Evolutionary conservation across 1,140 invertebrate genomes (phyloP).

Genomic region (Psix sp.): DNA sequence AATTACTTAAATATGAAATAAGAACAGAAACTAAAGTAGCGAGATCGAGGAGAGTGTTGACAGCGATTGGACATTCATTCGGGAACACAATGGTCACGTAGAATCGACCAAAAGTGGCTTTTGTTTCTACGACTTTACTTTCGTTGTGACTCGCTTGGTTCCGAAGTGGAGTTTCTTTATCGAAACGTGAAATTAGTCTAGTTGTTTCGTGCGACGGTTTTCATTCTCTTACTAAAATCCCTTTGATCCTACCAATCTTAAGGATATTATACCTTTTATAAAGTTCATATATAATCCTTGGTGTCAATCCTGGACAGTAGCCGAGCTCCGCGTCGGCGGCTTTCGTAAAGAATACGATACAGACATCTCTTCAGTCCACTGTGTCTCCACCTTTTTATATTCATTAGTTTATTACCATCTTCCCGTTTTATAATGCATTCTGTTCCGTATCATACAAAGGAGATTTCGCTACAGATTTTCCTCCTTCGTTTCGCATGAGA

Average conservation of each 20-base stretch:
- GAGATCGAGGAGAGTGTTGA: too few relatives aligned
- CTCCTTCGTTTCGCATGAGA: constrained; percentile 12
- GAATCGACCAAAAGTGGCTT: too few relatives aligned
- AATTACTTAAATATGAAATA: too few relatives aligned
- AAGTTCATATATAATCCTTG: constrained; percentile 52
- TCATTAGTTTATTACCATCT: constrained; percentile 57
- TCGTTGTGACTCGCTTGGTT: not conserved
- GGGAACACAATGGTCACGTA: too few relatives aligned
- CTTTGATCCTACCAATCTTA: constrained; percentile 51
- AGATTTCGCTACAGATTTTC: constrained; percentile 28
- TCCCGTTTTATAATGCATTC: constrained; percentile 41
- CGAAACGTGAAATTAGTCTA: constrained; percentile 51
- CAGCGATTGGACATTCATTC: too few relatives aligned
- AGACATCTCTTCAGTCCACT: constrained; percentile 33
- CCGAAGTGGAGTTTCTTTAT: not conserved
- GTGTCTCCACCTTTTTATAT: constrained; percentile 50
- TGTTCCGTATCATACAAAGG: constrained; percentile 43
- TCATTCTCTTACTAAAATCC: constrained; percentile 55
- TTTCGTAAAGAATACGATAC: constrained; percentile 53
- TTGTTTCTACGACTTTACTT: constrained; percentile 1
- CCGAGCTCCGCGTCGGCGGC: constrained; percentile 34
- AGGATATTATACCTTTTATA: constrained; percentile 54
- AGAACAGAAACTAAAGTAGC: too few relatives aligned
- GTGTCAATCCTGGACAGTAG: constrained; percentile 47
- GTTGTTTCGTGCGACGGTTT: constrained; percentile 57